These are phyloP conservation scores for Takifugu bimaculatus DNA, from an alignment of 2,113 vertebrate species.

Conservation along the genomic window DNA sequence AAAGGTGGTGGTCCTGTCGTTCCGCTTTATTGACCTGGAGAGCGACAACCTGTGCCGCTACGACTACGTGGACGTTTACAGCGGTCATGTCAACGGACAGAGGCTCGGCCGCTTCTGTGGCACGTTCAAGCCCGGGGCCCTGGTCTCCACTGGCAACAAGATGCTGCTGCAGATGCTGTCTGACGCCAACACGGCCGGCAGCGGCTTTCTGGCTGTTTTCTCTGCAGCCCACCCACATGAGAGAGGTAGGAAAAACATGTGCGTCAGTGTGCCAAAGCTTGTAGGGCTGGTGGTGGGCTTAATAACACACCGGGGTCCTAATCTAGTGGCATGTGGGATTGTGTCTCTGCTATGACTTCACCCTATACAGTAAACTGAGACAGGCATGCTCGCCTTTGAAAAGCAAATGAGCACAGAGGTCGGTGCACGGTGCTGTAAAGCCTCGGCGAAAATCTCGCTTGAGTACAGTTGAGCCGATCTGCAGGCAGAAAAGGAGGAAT, in stretches of 20 bases:
- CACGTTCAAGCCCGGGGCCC: constrained; percentile 86
- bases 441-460: too few species aligned
- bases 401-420: constrained; percentile 22
- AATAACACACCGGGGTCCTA: constrained; percentile 9
- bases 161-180: constrained; percentile 97
- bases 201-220: constrained; percentile 91
- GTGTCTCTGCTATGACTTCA: constrained; percentile 14
- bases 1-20: constrained; percentile 91
- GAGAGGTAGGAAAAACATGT: constrained; percentile 78
- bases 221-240: constrained; percentile 87
- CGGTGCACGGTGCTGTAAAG: not conserved
- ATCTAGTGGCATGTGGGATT: constrained; percentile 2
- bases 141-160: constrained; percentile 91
- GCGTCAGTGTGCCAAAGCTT: not conserved
- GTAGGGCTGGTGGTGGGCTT: not conserved
- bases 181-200: constrained; percentile 95
- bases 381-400: constrained; percentile 2
- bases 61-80: constrained; percentile 94
- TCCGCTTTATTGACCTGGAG: constrained; percentile 91
- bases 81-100: constrained; percentile 81
- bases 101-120: constrained; percentile 95
- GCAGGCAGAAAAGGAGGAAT: too few species aligned
- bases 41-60: constrained; percentile 92
- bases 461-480: too few species aligned
- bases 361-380: constrained; percentile 15